Evolutionary conservation across 2,888 invertebrate genomes (phyloP).

Genomic region (Aplocera efformata): DNA sequence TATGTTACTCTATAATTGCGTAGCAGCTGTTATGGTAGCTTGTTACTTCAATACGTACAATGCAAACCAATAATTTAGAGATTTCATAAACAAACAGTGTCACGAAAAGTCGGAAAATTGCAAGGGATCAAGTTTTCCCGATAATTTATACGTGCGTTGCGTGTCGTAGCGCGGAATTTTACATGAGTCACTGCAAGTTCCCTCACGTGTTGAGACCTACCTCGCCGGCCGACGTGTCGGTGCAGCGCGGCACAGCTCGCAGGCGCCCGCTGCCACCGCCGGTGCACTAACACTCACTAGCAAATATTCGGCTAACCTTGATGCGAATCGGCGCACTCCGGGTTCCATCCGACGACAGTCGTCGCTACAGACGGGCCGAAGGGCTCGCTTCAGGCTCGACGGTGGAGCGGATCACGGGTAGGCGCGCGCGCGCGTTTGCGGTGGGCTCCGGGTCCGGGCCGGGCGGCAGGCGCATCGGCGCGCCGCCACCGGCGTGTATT

Average conservation of each 20-base stretch:
- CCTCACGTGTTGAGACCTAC: constrained; percentile 64
- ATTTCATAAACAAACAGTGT: not conserved
- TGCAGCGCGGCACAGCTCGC: constrained; percentile 50
- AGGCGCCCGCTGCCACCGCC: constrained; percentile 50
- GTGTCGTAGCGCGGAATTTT: constrained; percentile 41
- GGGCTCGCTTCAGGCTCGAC: constrained; percentile 66
- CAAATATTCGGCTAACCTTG: constrained; percentile 79
- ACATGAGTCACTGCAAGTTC: constrained; percentile 59
- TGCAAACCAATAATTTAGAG: not conserved
- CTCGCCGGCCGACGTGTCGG: constrained; percentile 61
- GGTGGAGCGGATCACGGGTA: constrained; percentile 26
- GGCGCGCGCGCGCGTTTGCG: constrained; percentile 46
- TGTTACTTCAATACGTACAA: not conserved
- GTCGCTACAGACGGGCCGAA: constrained; percentile 70
- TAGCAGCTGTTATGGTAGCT: not conserved
- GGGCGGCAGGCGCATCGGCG: constrained; percentile 74
- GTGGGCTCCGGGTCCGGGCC: constrained; percentile 63
- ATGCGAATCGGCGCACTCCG: constrained; percentile 79
- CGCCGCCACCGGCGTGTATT: constrained; percentile 69
- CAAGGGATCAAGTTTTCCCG: constrained; percentile 18
- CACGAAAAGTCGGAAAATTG: constrained; percentile 3
- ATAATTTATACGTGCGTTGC: constrained; percentile 21
- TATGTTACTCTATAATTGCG: no score
- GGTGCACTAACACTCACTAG: constrained; percentile 74
- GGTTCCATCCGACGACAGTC: constrained; percentile 78